Percentiles rank a stretch among this genome's conserved stretches.
Conservation (phyloP, 1,140 invertebrate species). For the Diorhabda carinulata region DNA sequence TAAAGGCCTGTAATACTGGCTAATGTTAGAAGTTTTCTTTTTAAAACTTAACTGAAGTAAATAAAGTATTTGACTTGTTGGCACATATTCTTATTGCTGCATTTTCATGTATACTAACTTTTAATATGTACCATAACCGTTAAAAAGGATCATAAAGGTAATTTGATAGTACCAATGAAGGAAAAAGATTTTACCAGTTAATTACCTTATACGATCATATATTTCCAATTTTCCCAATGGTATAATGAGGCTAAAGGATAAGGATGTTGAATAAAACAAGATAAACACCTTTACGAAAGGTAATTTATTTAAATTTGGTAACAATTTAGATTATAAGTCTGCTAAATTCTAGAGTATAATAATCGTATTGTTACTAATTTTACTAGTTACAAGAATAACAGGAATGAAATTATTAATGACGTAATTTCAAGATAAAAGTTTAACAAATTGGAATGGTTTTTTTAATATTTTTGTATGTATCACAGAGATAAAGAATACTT, state of each 20-base stretch:
- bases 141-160: no score
- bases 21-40: no score
- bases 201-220: no score
- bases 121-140: no score
- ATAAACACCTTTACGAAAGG: constrained; percentile 10
- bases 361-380: background rate
- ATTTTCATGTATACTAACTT: no score
- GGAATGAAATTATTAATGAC: constrained; percentile 3
- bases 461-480: background rate
- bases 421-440: background rate
- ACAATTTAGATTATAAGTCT: constrained; percentile 5
- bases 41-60: no score
- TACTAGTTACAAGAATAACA: background rate
- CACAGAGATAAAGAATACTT: background rate
- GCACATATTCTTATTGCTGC: no score
- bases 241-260: background rate
- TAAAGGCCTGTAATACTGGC: no score
- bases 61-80: no score
- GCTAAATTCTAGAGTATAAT: constrained; percentile 1
- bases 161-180: no score
- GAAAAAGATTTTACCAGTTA: no score
- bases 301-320: constrained; percentile 8
- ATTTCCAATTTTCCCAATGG: no score
- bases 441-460: background rate
- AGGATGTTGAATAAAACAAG: background rate